Conservation (phyloP, 2,797 vertebrate genomes). For the Glossophaga mutica region DNA sequence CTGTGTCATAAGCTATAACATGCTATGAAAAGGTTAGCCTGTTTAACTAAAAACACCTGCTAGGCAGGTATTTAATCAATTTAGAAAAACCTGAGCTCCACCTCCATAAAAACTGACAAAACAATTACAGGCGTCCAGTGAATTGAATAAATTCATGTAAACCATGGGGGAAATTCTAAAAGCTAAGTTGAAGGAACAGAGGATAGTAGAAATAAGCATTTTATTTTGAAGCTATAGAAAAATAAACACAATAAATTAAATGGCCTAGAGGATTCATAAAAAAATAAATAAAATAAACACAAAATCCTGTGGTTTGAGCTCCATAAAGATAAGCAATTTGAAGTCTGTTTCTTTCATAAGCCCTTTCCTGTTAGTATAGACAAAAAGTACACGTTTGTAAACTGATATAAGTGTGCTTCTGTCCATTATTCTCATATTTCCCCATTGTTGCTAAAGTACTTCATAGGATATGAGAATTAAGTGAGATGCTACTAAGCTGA, state of each 20-base stretch:
- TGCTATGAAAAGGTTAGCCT: not conserved
- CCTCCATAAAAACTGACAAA: not conserved
- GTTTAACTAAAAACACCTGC: not conserved
- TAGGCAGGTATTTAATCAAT: not conserved
- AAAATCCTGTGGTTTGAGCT: not conserved
- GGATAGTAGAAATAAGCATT: not conserved
- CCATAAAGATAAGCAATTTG: not conserved
- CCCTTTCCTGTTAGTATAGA: not conserved
- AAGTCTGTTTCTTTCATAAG: not conserved
- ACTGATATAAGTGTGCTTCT: not conserved
- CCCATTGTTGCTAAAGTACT: not conserved
- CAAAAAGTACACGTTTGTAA: not conserved
- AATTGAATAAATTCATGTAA: not conserved
- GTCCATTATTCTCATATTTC: not conserved
- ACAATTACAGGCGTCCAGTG: not conserved
- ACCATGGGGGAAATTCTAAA: not conserved
- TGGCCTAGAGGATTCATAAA: not conserved
- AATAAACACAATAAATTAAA: not conserved
- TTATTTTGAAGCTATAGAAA: not conserved
- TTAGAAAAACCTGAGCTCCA: not conserved
- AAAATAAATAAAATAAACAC: not conserved
- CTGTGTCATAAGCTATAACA: fast-evolving
- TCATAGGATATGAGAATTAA: not conserved
- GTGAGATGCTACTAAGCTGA: not conserved
- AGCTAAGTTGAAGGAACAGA: not conserved